Conservation (phyloP, 2,797 vertebrate species). For the Gymnoscopelus microlampas region DNA sequence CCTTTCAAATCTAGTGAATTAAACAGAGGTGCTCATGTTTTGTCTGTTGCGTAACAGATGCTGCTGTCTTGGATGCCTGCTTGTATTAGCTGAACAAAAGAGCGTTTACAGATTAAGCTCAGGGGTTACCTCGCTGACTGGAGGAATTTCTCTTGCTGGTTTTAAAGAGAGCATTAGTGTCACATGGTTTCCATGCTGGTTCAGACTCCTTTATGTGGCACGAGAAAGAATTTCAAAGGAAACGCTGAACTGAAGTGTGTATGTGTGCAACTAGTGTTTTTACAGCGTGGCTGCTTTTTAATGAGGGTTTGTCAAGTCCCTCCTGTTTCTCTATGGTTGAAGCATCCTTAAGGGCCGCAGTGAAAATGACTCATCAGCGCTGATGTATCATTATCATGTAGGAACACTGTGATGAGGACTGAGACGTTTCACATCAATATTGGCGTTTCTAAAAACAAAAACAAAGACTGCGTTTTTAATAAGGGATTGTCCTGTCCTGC, state of each 20-base stretch:
- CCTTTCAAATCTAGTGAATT: neutral
- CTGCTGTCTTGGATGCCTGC: too few species aligned
- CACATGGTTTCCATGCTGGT: constrained; percentile 66
- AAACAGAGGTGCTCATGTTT: constrained; percentile 14
- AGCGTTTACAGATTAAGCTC: constrained; percentile 17
- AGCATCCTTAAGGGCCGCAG: too few species aligned
- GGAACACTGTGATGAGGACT: too few species aligned
- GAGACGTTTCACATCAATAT: too few species aligned
- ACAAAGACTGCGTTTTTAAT: too few species aligned
- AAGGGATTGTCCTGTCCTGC: too few species aligned
- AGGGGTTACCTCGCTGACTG: constrained; percentile 28
- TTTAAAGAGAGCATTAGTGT: constrained; percentile 58
- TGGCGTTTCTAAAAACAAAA: too few species aligned
- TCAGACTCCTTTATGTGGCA: constrained; percentile 53
- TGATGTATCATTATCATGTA: too few species aligned
- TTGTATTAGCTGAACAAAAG: too few species aligned
- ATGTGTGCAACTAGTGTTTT: too few species aligned
- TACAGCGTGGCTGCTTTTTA: too few species aligned
- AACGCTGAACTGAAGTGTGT: constrained; percentile 23
- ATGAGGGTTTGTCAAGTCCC: neutral
- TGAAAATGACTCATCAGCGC: too few species aligned
- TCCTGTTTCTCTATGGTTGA: neutral
- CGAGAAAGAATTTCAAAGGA: constrained; percentile 40
- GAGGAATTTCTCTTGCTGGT: constrained; percentile 53
- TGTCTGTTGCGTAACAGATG: neutral